Base-by-base conservation (phyloP, 2,888 invertebrate species). In the Hartigia nigra region DNA sequence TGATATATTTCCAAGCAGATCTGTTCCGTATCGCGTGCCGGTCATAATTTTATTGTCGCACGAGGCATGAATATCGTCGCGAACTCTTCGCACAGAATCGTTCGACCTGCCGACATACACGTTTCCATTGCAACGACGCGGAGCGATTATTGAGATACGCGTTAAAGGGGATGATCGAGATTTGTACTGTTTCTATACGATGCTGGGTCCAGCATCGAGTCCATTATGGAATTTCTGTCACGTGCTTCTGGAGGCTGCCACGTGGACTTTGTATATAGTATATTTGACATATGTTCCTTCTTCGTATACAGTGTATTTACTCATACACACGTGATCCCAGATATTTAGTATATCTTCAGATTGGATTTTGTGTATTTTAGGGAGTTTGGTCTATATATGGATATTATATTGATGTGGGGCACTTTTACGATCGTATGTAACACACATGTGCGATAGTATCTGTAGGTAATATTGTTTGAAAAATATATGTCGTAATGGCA, bases 1-100 rank as follows among this genome's bases (percentile, higher is more conserved):
- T 23, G 55, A 55, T 14, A 55, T 55, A 55, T 55, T 55, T 55
- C 55, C 55, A 55, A 72, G 31, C 12, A 32, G 72, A 72, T 72
- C 72, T 72, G 32, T 72, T 72, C 72, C 72, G 72, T 32, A 31
- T 72, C 72, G 14, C 72, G 72, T 72, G 72, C 72, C 31, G 72
- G 5, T 31, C 31, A 72, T 31, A 72, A 72, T 72, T 72, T 34
- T 31, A 72, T 72, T 34, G 31, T 72, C 32, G 31, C 72, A 14
- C 32, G 12, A 72, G 32, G 32, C 9, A 4, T 9, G 72, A 72
- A 72, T 31, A 34, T 14, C 72, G 31, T 31, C 72, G 31, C 72
- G 72, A 32, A 12, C 31, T 14, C 31, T 34, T 32, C 72, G 31
- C 31, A 31, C 31, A 72, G 12, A 1, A 34, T 12, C 12, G 31